Evolutionary conservation across 2,113 vertebrate species (phyloP), one percentile per base, ranked within the genome.

Genomic region (Corythoichthys haematopterus): DNA sequence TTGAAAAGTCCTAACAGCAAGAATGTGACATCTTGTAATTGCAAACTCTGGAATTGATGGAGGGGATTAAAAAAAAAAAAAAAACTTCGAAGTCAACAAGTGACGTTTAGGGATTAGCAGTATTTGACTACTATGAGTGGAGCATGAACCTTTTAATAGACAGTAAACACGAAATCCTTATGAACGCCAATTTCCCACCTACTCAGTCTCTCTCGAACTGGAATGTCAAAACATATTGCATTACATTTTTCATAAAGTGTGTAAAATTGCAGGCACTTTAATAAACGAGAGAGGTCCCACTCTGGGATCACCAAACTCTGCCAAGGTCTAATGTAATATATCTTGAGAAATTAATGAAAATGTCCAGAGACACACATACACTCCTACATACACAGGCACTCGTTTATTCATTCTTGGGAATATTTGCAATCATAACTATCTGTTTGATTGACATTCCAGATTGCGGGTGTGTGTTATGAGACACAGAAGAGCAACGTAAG

Each of bases 211-310:
- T 14, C 50, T 52, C 50, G 5, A 52, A 52, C 16, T n/a, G 16
- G 16, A 52, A 52, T 52, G 50, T 52, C 50, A 52, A n/a, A 52
- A 20, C 16, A 52, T 52, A 52, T 52, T 52, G 50, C 50, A 52
- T n/a, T 52, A 52, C 16, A 52, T 52, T 52, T 52, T 52, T 52
- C 50, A 52, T 52, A n/a, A 52, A 52, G 50, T n/a, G 50, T n/a
- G 50, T 52, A 52, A 52, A 52, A 6, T 52, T 52, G 50, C 50
- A 52, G 50, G 50, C 50, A 52, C 16, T 52, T 52, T 52, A 52
- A 52, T 52, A 52, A 52, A n/a, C 16, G 16, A 16, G 50, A 48
- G 47, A 20, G 50, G 50, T 52, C 7, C 50, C 50, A n/a, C 50
- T 52, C 2, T 48, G 47, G 47, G 47, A 48, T 48, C 47, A 13